Conservation (phyloP, 1,140 invertebrate genomes). For the Ceratosolen fusciceps region DNA sequence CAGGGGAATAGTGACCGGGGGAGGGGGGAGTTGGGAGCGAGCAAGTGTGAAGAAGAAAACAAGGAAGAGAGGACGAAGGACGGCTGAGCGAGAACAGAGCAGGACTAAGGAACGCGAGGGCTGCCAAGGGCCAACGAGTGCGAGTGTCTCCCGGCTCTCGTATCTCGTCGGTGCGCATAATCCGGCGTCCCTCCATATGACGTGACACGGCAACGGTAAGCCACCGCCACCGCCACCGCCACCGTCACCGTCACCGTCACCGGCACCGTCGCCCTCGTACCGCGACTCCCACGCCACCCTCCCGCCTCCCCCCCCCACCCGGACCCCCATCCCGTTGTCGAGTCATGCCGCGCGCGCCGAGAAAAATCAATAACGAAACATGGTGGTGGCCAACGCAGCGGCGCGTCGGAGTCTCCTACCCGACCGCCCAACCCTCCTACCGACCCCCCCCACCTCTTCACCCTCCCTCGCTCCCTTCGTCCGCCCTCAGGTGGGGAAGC, state of each 20-base stretch:
- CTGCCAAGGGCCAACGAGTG: background rate
- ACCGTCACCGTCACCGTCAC: slow-evolving; percentile 51
- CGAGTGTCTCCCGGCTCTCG: slow-evolving; percentile 38
- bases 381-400: slow-evolving; percentile 60
- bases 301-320: slow-evolving; percentile 26
- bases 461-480: background rate
- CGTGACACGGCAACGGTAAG: slow-evolving; percentile 60
- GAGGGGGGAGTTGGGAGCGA: slow-evolving; percentile 11
- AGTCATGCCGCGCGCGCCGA: slow-evolving; percentile 22
- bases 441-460: background rate
- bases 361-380: slow-evolving; percentile 71
- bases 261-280: too few relatives aligned
- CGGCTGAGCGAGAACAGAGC: background rate
- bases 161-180: slow-evolving; percentile 58
- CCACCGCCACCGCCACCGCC: slow-evolving; percentile 7
- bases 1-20: too few relatives aligned
- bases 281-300: slow-evolving; percentile 16
- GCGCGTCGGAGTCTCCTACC: slow-evolving; percentile 53
- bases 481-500: background rate
- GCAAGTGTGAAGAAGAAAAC: slow-evolving; percentile 33
- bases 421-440: too few relatives aligned
- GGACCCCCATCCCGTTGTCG: too few relatives aligned
- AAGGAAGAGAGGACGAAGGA: slow-evolving; percentile 51
- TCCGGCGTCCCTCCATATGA: slow-evolving; percentile 62
- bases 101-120: background rate